These are phyloP conservation scores for Odontomachus brunneus DNA, from an alignment of 1,140 invertebrate species.

Conservation along the genomic window DNA sequence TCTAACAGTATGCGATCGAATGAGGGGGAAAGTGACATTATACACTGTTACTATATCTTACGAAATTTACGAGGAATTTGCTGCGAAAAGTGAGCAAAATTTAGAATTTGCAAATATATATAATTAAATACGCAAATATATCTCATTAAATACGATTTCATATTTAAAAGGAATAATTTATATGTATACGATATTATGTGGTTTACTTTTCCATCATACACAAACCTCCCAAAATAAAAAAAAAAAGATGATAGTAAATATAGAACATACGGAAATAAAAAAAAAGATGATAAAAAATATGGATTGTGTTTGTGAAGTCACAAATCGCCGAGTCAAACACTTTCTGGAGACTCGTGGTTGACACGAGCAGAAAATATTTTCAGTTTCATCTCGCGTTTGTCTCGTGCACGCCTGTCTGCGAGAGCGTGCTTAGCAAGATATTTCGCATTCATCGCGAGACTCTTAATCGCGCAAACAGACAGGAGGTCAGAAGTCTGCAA, in stretches of 20 bases:
- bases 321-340: background rate
- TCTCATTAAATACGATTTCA: no score
- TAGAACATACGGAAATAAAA: no score
- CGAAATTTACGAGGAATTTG: no score
- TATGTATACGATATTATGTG: background rate
- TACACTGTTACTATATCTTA: no score
- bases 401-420: background rate
- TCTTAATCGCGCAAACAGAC: constrained; percentile 34
- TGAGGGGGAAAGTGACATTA: no score
- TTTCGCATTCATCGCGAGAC: constrained; percentile 20
- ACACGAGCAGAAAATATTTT: background rate
- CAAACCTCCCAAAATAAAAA: no score
- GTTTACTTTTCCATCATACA: background rate
- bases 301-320: background rate
- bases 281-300: background rate
- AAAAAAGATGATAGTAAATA: no score
- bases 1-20: no score
- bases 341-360: background rate
- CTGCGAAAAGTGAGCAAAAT: no score
- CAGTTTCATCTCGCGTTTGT: background rate
- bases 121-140: no score
- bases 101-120: no score
- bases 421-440: background rate
- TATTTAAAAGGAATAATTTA: background rate
- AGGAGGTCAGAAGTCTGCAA: constrained; percentile 30